Evolutionary conservation across 2,797 vertebrate species (phyloP), one percentile per base, ranked within the genome.

Genomic region (Bucorvus abyssinicus): DNA sequence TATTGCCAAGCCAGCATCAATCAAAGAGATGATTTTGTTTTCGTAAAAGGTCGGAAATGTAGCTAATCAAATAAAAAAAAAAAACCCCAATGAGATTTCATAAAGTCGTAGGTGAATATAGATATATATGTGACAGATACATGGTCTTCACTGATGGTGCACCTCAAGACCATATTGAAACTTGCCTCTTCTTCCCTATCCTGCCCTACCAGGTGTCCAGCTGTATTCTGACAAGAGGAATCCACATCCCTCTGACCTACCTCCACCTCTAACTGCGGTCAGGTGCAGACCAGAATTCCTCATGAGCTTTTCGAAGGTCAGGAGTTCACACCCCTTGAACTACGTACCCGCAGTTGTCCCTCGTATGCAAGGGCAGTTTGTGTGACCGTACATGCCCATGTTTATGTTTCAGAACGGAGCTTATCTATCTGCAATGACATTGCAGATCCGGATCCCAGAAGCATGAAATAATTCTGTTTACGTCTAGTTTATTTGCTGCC

Each of bases 1-100:
- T 87, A 97, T 95, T 38, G 86, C 88, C 23, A 95, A 36, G 30
- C 97, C 97, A 34, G 96, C 96, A 30, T 97, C 97, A 30, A 97
- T 60, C 71, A 97, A 78, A 61, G 73, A 86, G 5, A 97, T 16
- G 17, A 45, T n/a, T 36, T 92, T 5, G 4, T 27, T 40, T 7
- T 21, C 40, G 17, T 44, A 27, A 45, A 59, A 34, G 45, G 59
- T 61, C 27, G 42, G 20, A 52, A 82, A 27, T 36, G 34, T 68
- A 89, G 23, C 88, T 94, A 65, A 29, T 16, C n/a, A 23, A 36
- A 74, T 34, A 32, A 61, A 55, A 71, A 53, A 38, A 70, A 26
- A 36, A 74, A n/a, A n/a, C n/a, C n/a, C 30, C 60, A 56, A 42
- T 42, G 34, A 63, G 20, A 40, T 61, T 52, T 71, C 42, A 56